Evolutionary conservation across 2,113 vertebrate species (phyloP).

Genomic region (Arizona elegans): DNA sequence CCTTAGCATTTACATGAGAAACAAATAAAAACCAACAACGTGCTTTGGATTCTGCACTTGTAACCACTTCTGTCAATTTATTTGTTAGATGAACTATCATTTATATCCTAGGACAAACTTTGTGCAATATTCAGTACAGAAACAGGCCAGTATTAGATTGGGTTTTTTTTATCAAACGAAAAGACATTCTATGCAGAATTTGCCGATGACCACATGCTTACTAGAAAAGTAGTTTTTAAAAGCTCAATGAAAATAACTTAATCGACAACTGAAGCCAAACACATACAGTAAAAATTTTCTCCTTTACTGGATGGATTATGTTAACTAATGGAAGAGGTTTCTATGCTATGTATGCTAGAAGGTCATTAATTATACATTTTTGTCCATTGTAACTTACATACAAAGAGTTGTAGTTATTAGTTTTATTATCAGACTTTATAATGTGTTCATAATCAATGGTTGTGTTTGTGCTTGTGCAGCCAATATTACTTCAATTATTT

Average conservation of each 20-base stretch:
- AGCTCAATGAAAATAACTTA: neutral
- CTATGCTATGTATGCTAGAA: neutral
- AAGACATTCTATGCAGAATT: neutral
- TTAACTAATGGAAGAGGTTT: neutral
- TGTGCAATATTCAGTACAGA: neutral
- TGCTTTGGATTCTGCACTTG: neutral
- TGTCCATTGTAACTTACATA: neutral
- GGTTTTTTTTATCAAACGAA: neutral
- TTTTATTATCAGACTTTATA: neutral
- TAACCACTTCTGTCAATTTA: neutral
- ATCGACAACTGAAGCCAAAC: neutral
- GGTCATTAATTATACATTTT: neutral
- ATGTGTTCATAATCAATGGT: neutral
- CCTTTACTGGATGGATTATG: neutral
- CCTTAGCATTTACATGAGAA: neutral
- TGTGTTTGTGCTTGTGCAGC: neutral
- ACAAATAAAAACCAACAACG: neutral
- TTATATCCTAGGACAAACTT: neutral
- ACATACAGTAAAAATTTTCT: neutral
- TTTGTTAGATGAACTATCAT: neutral
- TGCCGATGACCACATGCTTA: neutral
- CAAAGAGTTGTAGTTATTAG: neutral
- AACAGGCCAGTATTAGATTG: neutral
- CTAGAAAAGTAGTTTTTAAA: neutral
- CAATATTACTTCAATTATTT: neutral